These are phyloP conservation scores for Pelosia muscerda DNA, from an alignment of 2,888 invertebrate species.

Conservation along the genomic window DNA sequence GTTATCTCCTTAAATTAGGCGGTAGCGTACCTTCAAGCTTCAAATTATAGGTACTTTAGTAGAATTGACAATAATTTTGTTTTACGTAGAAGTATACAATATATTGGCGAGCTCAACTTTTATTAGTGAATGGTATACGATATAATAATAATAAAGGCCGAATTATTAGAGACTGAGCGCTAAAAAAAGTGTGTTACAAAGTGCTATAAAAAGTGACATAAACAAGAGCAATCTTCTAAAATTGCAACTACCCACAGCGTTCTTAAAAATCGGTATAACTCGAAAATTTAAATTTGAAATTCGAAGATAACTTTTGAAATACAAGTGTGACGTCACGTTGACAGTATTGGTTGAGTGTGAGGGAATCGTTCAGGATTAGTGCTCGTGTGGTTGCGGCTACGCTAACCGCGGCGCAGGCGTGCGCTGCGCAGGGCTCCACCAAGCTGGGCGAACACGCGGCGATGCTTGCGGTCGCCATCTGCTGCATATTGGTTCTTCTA, in stretches of 20 bases:
- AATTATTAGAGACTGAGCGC: background rate
- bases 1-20: conserved; percentile 29
- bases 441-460: conserved; percentile 87
- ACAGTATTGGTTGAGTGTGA: conserved; percentile 16
- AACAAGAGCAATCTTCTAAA: background rate
- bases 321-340: conserved; percentile 26
- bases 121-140: conserved; percentile 32
- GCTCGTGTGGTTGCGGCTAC: conserved; percentile 70
- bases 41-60: conserved; percentile 30
- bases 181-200: background rate
- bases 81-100: conserved; percentile 28
- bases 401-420: conserved; percentile 69
- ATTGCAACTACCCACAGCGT: background rate
- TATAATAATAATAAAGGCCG: background rate
- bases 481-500: conserved; percentile 93
- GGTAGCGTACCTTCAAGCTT: conserved; percentile 28
- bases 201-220: conserved; percentile 7
- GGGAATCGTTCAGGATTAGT: conserved; percentile 61
- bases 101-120: conserved; percentile 34
- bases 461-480: conserved; percentile 94
- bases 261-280: background rate
- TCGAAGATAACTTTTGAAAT: conserved; percentile 4
- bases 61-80: conserved; percentile 39
- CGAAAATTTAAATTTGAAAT: conserved; percentile 10
- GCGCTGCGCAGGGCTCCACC: conserved; percentile 74